Conservation (phyloP, 53 echinoderm and acorn worm species). For the Holothuria leucospilota region DNA sequence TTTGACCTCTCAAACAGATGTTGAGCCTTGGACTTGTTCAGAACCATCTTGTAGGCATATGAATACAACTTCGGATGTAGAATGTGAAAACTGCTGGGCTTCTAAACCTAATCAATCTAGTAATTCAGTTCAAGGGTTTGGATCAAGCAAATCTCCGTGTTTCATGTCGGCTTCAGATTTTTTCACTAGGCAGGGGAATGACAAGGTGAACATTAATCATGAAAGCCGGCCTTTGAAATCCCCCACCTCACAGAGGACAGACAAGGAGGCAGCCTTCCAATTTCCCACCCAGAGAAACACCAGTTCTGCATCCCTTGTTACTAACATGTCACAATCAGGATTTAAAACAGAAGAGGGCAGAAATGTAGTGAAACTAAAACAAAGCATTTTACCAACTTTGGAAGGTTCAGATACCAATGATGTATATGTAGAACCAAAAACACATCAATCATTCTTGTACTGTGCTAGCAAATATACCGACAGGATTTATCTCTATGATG, state of each 20-base stretch:
- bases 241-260: too few species aligned
- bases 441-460: conserved; percentile 63
- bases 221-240: too few species aligned
- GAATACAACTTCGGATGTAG: conserved; percentile 23
- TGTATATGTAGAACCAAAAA: not conserved
- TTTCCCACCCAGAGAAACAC: too few species aligned
- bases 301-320: too few species aligned
- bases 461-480: conserved; percentile 78
- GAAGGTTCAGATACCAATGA: too few species aligned
- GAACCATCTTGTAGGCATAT: conserved; percentile 44
- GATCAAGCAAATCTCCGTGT: not conserved
- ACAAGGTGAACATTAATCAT: too few species aligned
- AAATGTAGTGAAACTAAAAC: too few species aligned
- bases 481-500: conserved; percentile 82
- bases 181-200: not conserved
- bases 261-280: too few species aligned
- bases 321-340: too few species aligned
- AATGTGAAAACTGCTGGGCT: conserved; percentile 69
- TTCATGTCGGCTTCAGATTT: conserved; percentile 5
- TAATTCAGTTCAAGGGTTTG: not conserved
- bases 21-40: conserved; percentile 61
- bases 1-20: not conserved
- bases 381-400: too few species aligned
- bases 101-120: conserved; percentile 24
- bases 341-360: too few species aligned